Conservation (phyloP, 2,888 invertebrate species). For the Lymantria monacha region DNA sequence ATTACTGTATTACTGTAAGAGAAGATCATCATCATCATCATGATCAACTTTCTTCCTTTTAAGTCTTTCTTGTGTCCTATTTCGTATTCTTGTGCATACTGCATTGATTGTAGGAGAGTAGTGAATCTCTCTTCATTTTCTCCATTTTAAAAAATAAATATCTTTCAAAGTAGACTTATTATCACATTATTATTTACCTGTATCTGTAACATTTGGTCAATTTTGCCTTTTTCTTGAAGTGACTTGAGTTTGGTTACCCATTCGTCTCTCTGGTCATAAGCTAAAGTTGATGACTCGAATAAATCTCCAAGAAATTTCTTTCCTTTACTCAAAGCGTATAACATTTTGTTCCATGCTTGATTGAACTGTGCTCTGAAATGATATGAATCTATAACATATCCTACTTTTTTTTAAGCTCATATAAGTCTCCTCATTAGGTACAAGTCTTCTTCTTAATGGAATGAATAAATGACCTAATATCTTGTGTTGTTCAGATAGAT, state of each 20-base stretch:
- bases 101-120: no score
- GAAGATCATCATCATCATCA: no score
- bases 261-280: slow-evolving; percentile 90
- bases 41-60: no score
- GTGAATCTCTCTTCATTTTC: no score
- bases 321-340: slow-evolving; percentile 72
- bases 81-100: no score
- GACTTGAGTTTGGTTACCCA: slow-evolving; percentile 86
- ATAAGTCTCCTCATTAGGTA: not conserved
- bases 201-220: slow-evolving; percentile 85
- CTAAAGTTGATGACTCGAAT: slow-evolving; percentile 90
- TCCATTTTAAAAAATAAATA: no score
- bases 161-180: no score
- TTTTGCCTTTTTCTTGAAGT: slow-evolving; percentile 85
- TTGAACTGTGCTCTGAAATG: slow-evolving; percentile 85
- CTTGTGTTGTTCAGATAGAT: no score
- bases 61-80: no score
- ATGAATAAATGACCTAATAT: not conserved
- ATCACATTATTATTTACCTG: no score
- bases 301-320: slow-evolving; percentile 88
- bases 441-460: not conserved
- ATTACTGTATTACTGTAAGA: no score
- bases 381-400: no score
- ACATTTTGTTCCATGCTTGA: slow-evolving; percentile 85
- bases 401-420: not conserved